A percentile compares a stretch with the other conserved stretches of the same genome.
phyloP scores from a whole-genome alignment of 92 coral and sea anemone genomes.

The Actinernus sp. region DNA sequence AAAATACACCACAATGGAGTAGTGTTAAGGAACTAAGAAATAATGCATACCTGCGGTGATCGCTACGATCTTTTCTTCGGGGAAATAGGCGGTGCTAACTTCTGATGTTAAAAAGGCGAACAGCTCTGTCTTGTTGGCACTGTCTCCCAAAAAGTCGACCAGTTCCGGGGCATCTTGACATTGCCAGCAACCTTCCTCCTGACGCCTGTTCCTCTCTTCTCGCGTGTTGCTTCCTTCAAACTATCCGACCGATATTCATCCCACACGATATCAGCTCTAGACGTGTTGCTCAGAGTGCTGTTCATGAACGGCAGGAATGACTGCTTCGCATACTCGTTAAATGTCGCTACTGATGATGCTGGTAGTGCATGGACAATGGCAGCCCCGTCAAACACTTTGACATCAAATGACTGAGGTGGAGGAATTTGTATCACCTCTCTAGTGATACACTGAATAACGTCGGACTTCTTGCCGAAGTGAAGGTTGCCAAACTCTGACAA shows the following conservation, averaged over 20 bases:
- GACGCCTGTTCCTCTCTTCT: conserved; percentile 7
- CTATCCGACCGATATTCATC: conserved; percentile 23
- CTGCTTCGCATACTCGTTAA: conserved; percentile 34
- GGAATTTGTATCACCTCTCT: background rate
- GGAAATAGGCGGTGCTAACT: background rate
- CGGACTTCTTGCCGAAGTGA: conserved; percentile 40
- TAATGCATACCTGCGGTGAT: conserved; percentile 29
- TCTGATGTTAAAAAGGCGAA: conserved; percentile 10
- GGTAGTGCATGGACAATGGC: conserved; percentile 18
- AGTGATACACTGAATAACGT: conserved; percentile 3
- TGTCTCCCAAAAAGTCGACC: conserved; percentile 13
- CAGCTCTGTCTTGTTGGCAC: conserved; percentile 30
- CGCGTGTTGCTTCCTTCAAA: conserved; percentile 5
- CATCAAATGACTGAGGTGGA: conserved; percentile 6
- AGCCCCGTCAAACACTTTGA: conserved; percentile 61
- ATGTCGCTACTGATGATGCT: conserved; percentile 8
- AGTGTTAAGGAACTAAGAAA: background rate
- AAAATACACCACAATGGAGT: background rate
- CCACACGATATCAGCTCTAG: conserved; percentile 45
- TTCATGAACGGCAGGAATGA: conserved; percentile 23
- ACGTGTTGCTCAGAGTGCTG: conserved; percentile 4
- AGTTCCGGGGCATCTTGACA: conserved; percentile 6
- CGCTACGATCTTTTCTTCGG: conserved; percentile 2
- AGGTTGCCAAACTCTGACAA: conserved; percentile 53
- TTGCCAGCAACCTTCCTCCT: conserved; percentile 22